Percentiles rank a stretch among this genome's conserved stretches.
These are phyloP conservation scores for Amorpha juglandis DNA, from an alignment of 2,888 invertebrate genomes.

Conservation along the genomic window DNA sequence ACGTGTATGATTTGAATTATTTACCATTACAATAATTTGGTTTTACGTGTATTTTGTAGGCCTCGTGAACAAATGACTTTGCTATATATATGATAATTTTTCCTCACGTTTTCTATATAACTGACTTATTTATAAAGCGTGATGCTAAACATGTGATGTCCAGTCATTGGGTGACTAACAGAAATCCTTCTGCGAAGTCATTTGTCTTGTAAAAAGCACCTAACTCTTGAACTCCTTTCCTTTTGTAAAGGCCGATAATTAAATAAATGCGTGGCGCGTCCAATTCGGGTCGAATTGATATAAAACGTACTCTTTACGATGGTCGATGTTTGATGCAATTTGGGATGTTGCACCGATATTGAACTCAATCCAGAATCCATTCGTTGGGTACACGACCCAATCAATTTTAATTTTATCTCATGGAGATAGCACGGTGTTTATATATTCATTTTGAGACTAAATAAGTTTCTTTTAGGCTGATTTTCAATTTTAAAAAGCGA, in stretches of 20 bases:
- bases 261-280: conserved; percentile 54
- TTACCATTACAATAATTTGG: neutral
- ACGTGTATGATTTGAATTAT: neutral
- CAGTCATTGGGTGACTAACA: conserved; percentile 20
- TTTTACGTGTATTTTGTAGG: neutral
- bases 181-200: conserved; percentile 26
- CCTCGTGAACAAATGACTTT: neutral
- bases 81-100: neutral
- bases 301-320: conserved; percentile 61
- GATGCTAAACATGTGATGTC: conserved; percentile 8
- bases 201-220: conserved; percentile 28
- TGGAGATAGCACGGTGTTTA: conserved; percentile 18
- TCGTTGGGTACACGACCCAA: conserved; percentile 29
- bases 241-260: conserved; percentile 44
- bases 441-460: conserved; percentile 1
- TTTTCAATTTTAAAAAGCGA: neutral
- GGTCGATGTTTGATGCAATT: conserved; percentile 37
- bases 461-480: conserved; percentile 5
- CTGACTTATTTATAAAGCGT: neutral
- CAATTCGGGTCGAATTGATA: conserved; percentile 48
- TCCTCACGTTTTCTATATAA: neutral
- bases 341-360: conserved; percentile 30
- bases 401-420: conserved; percentile 27
- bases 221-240: conserved; percentile 25
- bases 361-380: conserved; percentile 30